phyloP scores from a whole-genome alignment of 1,140 invertebrate species.

The Eubasilissa regina region DNA sequence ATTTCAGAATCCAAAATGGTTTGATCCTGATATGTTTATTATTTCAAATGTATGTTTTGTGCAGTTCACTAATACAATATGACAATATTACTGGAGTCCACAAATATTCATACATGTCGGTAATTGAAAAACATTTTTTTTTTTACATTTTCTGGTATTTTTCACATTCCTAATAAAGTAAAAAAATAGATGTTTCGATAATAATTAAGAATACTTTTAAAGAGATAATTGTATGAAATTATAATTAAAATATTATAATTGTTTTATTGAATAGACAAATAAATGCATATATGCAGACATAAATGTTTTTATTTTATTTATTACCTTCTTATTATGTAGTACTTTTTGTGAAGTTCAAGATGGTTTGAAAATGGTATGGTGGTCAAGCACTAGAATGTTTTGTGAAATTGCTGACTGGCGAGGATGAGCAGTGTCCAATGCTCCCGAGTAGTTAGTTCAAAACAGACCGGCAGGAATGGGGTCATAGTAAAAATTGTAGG shows the following conservation, averaged over 20 bases:
- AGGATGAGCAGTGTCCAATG: no score
- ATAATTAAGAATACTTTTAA: neutral
- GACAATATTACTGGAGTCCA: neutral
- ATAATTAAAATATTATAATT: neutral
- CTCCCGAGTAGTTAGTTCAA: no score
- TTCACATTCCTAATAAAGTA: slow-evolving; percentile 18
- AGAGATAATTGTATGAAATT: neutral
- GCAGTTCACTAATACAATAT: neutral
- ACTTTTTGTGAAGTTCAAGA: no score
- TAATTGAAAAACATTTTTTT: neutral
- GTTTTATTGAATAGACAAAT: slow-evolving; percentile 12
- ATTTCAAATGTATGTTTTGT: neutral
- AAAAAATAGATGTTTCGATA: slow-evolving; percentile 18
- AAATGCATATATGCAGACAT: neutral
- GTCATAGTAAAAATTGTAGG: no score
- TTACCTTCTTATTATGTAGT: no score
- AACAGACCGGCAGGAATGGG: no score
- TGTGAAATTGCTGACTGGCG: no score
- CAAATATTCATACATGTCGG: neutral
- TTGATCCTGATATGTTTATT: neutral
- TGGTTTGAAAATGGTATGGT: no score
- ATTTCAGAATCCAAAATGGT: neutral
- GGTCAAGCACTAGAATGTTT: no score
- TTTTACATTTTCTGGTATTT: slow-evolving; percentile 26
- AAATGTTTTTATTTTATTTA: no score